phyloP scores from a whole-genome alignment of 2,888 invertebrate species.

The Xiphydria camelus region DNA sequence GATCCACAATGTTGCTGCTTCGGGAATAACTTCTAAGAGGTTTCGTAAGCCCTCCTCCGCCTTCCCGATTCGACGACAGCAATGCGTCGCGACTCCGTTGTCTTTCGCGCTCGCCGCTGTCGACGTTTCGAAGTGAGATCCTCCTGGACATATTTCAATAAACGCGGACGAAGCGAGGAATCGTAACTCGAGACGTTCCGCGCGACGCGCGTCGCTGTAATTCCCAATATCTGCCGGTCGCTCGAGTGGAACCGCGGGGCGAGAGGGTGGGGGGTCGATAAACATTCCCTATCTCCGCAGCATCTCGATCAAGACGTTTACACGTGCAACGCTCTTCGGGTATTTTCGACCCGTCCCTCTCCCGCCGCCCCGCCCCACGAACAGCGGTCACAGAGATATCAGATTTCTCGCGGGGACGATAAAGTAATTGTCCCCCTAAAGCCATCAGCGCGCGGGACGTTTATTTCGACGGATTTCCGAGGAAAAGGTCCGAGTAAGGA shows the following conservation, averaged over 20 bases:
- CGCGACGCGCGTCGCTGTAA: no score
- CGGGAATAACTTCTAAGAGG: conserved; percentile 36
- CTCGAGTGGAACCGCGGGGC: no score
- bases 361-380: not conserved
- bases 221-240: no score
- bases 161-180: no score
- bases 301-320: conserved; percentile 1
- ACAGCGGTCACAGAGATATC: conserved; percentile 7
- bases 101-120: no score
- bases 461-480: conserved; percentile 12
- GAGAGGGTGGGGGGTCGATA: no score
- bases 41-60: no score
- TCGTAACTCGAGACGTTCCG: no score
- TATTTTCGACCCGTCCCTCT: not conserved
- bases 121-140: no score
- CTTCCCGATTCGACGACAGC: no score
- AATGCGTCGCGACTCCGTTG: no score
- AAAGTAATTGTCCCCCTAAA: conserved; percentile 17
- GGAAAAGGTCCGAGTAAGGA: conserved; percentile 25
- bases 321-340: not conserved
- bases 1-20: conserved; percentile 12
- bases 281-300: conserved; percentile 1
- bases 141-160: no score
- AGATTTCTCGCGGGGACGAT: conserved; percentile 12
- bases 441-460: conserved; percentile 10